A percentile compares a stretch with the other conserved stretches of the same genome.
Conservation (phyloP, 1,140 invertebrate species). For the Drosophila lacertosa region DNA sequence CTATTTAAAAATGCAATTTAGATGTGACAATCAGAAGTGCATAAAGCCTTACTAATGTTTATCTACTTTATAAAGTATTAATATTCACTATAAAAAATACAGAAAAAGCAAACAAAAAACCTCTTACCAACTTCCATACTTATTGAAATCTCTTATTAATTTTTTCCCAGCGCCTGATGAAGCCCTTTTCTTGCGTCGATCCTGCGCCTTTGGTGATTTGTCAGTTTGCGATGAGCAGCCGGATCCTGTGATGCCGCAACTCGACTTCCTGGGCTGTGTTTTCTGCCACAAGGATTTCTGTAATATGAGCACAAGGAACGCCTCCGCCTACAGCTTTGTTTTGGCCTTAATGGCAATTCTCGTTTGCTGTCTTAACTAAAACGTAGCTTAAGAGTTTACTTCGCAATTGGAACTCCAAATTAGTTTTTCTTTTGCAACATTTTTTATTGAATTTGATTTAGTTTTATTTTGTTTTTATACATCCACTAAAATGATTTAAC, state of each 20-base stretch:
- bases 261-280: slow-evolving; percentile 55
- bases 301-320: slow-evolving; percentile 27
- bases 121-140: not conserved
- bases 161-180: slow-evolving; percentile 39
- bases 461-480: slow-evolving; percentile 64
- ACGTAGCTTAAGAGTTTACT: too few species aligned
- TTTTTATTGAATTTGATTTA: slow-evolving; percentile 64
- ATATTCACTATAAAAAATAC: too few species aligned
- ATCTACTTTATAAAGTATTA: too few species aligned
- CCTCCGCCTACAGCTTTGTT: not conserved
- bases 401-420: not conserved
- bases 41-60: too few species aligned
- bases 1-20: too few species aligned
- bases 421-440: slow-evolving; percentile 4
- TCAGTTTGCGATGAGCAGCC: slow-evolving; percentile 55
- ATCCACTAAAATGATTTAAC: slow-evolving; percentile 81
- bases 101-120: too few species aligned
- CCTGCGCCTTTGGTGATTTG: slow-evolving; percentile 65
- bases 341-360: slow-evolving; percentile 10
- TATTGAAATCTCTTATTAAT: not conserved
- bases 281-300: slow-evolving; percentile 67
- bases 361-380: not conserved
- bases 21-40: too few species aligned
- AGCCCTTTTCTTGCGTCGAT: slow-evolving; percentile 61
- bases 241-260: slow-evolving; percentile 60